phyloP scores from a whole-genome alignment of 1,140 invertebrate species.

The Anastrepha ludens region DNA sequence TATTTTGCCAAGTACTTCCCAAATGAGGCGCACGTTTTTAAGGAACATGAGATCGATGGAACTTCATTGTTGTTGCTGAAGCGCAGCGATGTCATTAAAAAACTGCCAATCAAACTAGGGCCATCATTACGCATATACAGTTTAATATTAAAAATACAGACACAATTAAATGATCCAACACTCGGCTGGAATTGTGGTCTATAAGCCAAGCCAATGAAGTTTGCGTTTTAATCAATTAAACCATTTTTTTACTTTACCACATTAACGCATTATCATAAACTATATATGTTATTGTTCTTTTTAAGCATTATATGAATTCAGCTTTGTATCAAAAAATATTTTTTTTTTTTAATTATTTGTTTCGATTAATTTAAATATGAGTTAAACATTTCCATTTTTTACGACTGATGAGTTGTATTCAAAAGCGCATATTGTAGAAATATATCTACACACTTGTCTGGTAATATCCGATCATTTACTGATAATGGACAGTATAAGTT shows the following conservation, averaged over 20 bases:
- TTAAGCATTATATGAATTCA: neutral
- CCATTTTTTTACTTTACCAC: neutral
- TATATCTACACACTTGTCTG: neutral
- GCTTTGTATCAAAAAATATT: neutral
- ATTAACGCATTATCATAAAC: neutral
- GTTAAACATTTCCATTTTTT: too few species aligned
- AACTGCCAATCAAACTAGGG: constrained; percentile 68
- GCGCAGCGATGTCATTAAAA: constrained; percentile 66
- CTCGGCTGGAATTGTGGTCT: constrained; percentile 57
- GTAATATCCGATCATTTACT: neutral
- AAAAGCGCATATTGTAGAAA: neutral
- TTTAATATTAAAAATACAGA: constrained; percentile 65
- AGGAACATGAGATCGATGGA: constrained; percentile 69
- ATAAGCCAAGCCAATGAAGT: neutral
- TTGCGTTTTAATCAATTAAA: neutral
- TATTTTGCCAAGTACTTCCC: constrained; percentile 65
- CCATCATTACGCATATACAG: constrained; percentile 67
- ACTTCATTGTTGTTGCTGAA: constrained; percentile 66
- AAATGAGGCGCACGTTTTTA: constrained; percentile 63
- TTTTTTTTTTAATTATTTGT: too few species aligned
- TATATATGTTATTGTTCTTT: neutral
- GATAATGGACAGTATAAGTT: neutral
- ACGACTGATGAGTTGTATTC: too few species aligned
- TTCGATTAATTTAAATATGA: too few species aligned
- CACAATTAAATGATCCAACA: constrained; percentile 59